phyloP scores from a whole-genome alignment of 2,797 vertebrate species.

The Gallinago solitaria region DNA sequence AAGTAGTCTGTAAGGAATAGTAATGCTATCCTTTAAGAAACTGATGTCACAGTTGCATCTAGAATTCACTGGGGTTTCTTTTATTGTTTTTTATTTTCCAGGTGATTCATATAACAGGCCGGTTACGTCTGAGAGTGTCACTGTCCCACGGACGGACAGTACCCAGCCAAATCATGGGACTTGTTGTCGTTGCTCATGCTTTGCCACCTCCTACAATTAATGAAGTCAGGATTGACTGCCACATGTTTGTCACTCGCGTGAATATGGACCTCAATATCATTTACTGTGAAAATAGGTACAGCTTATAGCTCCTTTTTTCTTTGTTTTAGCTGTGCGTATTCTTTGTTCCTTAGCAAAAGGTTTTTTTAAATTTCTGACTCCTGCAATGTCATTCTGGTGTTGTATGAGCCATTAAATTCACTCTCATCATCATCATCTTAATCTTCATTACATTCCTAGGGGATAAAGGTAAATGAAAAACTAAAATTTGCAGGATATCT shows the following conservation, averaged over 20 bases:
- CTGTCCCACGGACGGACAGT: conserved; percentile 91
- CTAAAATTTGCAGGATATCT: not conserved
- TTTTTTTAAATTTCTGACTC: not conserved
- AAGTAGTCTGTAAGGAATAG: not conserved
- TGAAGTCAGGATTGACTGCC: conserved; percentile 98
- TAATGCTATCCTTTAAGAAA: conserved; percentile 46
- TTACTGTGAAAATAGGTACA: conserved; percentile 99
- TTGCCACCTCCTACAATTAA: conserved; percentile 98
- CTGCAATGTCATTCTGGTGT: not conserved
- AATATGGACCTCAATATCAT: conserved; percentile 99
- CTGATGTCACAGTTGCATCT: not conserved
- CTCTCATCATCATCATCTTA: not conserved
- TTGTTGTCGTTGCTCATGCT: conserved; percentile 96
- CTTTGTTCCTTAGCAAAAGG: not conserved
- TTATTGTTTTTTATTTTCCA: conserved; percentile 73
- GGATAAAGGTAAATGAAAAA: not conserved
- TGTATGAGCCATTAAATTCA: not conserved
- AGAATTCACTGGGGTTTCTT: conserved; percentile 54
- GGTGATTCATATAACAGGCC: conserved; percentile 98
- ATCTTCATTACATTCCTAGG: not conserved
- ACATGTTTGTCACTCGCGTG: conserved; percentile 98
- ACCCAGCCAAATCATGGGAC: conserved; percentile 96
- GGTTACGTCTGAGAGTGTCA: conserved; percentile 92
- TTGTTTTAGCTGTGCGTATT: not conserved
- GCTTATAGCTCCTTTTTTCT: conserved; percentile 47